Percentiles rank a stretch among this genome's conserved stretches.
These are phyloP conservation scores for Ammodytes dubius DNA, from an alignment of 2,113 vertebrate genomes.

Conservation along the genomic window DNA sequence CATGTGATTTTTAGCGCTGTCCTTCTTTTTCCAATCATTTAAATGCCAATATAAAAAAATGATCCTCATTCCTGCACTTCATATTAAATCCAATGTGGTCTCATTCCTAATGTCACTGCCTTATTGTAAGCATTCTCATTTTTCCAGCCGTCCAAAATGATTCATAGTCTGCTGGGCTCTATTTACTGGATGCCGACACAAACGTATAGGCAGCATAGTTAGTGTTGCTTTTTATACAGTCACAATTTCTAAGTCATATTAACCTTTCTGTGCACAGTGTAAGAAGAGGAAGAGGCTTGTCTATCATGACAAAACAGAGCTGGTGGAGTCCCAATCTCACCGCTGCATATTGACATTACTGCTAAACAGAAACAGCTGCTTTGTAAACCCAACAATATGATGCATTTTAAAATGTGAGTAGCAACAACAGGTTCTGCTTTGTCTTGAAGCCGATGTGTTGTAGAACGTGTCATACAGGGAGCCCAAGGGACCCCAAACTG, in stretches of 20 bases:
- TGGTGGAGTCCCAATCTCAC: slow-evolving; percentile 51
- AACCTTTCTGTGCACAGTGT: slow-evolving; percentile 21
- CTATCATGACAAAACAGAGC: slow-evolving; percentile 61
- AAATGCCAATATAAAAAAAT: slow-evolving; percentile 23
- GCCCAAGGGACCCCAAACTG: neutral
- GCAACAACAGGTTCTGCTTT: slow-evolving; percentile 32
- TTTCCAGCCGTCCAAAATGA: slow-evolving; percentile 26
- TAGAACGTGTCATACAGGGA: neutral
- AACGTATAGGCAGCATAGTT: slow-evolving; percentile 35
- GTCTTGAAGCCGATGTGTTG: slow-evolving; percentile 14
- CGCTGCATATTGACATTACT: slow-evolving; percentile 64
- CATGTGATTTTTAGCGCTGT: neutral
- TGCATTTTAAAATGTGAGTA: slow-evolving; percentile 31
- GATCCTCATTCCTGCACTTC: slow-evolving; percentile 11
- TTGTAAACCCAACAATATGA: slow-evolving; percentile 31
- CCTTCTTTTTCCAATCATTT: slow-evolving; percentile 22
- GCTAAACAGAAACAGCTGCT: slow-evolving; percentile 56
- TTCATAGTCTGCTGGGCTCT: slow-evolving; percentile 13
- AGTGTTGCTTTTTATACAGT: slow-evolving; percentile 12
- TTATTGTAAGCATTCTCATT: slow-evolving; percentile 44
- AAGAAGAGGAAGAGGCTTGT: slow-evolving; percentile 12
- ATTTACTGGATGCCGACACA: slow-evolving; percentile 41
- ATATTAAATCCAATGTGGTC: slow-evolving; percentile 40
- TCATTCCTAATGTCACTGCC: slow-evolving; percentile 35
- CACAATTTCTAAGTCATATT: slow-evolving; percentile 40